phyloP scores from a whole-genome alignment of 2,888 invertebrate genomes.

The Eupeodes luniger region DNA sequence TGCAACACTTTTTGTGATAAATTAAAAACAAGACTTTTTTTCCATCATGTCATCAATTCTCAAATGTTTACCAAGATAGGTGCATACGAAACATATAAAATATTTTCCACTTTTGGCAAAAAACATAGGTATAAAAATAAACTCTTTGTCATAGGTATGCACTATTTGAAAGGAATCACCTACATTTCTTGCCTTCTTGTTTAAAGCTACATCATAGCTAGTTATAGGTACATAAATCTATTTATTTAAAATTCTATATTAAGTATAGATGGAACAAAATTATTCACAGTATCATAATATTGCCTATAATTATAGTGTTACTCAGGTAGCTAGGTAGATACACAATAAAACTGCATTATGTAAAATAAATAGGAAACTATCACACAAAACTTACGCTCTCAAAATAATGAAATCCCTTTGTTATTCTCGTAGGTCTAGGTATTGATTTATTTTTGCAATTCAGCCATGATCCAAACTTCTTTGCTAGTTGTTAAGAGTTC shows the following conservation, averaged over 20 bases:
- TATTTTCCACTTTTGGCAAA: too few relatives aligned
- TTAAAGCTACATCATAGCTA: too few relatives aligned
- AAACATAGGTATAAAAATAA: too few relatives aligned
- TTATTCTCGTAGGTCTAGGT: neutral
- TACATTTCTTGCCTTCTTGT: too few relatives aligned
- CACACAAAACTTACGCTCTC: neutral
- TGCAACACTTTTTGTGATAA: too few relatives aligned
- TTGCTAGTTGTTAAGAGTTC: neutral
- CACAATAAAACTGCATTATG: constrained; percentile 16
- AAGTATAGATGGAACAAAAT: neutral
- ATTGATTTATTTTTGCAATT: constrained; percentile 29
- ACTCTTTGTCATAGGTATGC: neutral
- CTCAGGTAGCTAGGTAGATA: neutral
- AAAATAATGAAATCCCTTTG: constrained; percentile 13
- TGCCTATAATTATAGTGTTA: too few relatives aligned
- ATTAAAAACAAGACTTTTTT: too few relatives aligned
- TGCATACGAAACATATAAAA: too few relatives aligned
- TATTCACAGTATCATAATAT: too few relatives aligned
- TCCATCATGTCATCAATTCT: too few relatives aligned
- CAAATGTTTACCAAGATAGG: too few relatives aligned
- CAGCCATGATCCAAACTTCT: constrained; percentile 19
- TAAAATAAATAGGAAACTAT: constrained; percentile 16
- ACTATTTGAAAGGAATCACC: neutral
- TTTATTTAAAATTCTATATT: neutral
- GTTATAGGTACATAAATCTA: too few relatives aligned